Base-by-base conservation (phyloP, 2,888 invertebrate genomes). In the Elgonia sp. region DNA sequence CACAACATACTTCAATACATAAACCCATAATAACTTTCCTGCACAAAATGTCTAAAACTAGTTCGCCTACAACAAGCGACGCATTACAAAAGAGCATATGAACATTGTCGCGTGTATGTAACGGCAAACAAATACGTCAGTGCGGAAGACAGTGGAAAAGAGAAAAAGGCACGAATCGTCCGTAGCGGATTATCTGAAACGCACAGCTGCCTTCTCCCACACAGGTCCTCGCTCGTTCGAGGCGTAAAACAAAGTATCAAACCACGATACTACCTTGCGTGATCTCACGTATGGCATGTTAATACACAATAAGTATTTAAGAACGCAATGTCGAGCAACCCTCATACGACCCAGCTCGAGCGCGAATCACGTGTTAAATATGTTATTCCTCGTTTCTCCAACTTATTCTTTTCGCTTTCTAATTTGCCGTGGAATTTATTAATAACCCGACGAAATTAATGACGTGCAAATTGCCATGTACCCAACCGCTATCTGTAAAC, bases 261-360 rank as follows among this genome's bases (percentile, higher is more conserved):
- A 89, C 88, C 89, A 91, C 91, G 90, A 93, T 93, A 93, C 92
- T 92, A 88, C 89, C 89, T 93, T 92, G 93, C 93, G 93, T 93
- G 93, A 92, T 93, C 92, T 92, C 91, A 93, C 91, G 92, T 88
- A 85, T 93, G 91, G 93, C 93, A 93, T 93, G 93, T 92, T 93
- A 93, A 93, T 93, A 91, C 90, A 93, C 93, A 93, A 93, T 94
- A 93, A 93, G 93, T 93, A 93, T 92, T 92, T 92, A 92, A 91
- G 91, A 85, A 81, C 82, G 84, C 83, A 82, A 85, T 85, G 87
- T 77, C 84, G 87, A 81, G 77, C 81, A 84, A 84, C 81, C 83
- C 87, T 81, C 77, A 84, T 60, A 87, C 77, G 84, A 81, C 60
- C 53, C 69, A 21, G 21, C 46, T 42, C 55, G 42, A 80, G 77